phyloP scores from a whole-genome alignment of 2,888 invertebrate genomes.

The Acleris holmiana region DNA sequence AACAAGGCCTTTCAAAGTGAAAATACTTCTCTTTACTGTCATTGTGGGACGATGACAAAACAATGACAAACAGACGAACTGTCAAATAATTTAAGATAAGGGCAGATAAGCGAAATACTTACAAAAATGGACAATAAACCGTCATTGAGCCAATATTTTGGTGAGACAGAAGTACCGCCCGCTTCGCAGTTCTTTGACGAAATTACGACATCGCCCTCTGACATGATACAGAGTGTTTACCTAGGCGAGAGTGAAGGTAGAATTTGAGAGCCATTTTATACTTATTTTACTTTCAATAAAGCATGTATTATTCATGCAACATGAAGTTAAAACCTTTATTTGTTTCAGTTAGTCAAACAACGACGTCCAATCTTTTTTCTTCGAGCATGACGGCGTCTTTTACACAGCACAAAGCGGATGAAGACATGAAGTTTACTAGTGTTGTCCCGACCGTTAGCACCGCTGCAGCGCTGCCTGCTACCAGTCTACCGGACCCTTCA shows the following conservation, averaged over 20 bases:
- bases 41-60: constrained; percentile 13
- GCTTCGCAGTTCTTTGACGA: constrained; percentile 80
- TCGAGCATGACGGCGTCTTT: constrained; percentile 64
- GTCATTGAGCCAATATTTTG: constrained; percentile 84
- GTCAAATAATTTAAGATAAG: constrained; percentile 10
- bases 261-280: constrained; percentile 30
- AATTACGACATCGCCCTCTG: constrained; percentile 76
- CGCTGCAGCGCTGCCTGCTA: constrained; percentile 64
- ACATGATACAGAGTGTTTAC: constrained; percentile 79
- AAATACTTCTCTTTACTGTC: not conserved
- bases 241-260: constrained; percentile 71
- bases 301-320: not conserved
- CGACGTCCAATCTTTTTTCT: constrained; percentile 56
- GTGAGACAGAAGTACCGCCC: constrained; percentile 69
- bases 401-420: constrained; percentile 54
- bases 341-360: constrained; percentile 50
- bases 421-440: constrained; percentile 65
- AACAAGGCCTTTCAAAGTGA: no score
- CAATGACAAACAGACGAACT: not conserved
- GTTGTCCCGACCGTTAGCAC: constrained; percentile 70
- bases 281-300: constrained; percentile 20
- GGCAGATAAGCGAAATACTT: constrained; percentile 42
- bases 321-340: constrained; percentile 11
- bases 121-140: constrained; percentile 78
- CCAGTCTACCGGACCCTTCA: constrained; percentile 76